Percentiles rank a stretch among this genome's conserved stretches.
Conservation (phyloP, 1,140 invertebrate genomes). For the Glomeris maerens region DNA sequence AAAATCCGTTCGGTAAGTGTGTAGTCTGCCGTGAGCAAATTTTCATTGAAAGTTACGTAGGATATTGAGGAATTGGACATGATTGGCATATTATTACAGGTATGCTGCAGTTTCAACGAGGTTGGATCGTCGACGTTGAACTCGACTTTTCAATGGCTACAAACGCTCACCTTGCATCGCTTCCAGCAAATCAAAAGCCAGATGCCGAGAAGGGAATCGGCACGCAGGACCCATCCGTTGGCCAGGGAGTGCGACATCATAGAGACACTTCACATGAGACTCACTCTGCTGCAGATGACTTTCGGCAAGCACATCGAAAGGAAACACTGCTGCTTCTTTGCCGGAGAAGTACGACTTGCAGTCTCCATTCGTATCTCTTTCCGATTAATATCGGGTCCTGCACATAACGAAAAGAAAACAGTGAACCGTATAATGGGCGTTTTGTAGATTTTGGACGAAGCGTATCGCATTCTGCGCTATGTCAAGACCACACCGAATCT, state of each 20-base stretch:
- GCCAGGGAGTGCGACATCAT: conserved; percentile 77
- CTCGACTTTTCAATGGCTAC: conserved; percentile 60
- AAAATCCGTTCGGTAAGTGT: conserved; percentile 58
- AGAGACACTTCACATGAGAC: conserved; percentile 73
- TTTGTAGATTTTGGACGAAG: conserved; percentile 49
- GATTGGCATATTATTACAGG: conserved; percentile 37
- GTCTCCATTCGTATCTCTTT: too few relatives aligned
- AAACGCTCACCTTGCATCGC: conserved; percentile 58
- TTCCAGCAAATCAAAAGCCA: conserved; percentile 67
- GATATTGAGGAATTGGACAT: background rate
- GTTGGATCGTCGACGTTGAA: conserved; percentile 61
- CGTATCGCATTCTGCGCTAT: conserved; percentile 64
- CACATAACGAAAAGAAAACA: too few relatives aligned
- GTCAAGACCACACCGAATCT: conserved; percentile 59
- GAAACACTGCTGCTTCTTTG: conserved; percentile 77
- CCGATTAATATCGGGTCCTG: too few relatives aligned
- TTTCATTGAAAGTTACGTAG: background rate
- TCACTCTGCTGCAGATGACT: conserved; percentile 71
- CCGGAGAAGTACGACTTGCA: conserved; percentile 70
- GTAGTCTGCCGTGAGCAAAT: background rate
- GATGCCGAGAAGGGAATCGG: conserved; percentile 73
- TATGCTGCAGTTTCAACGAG: conserved; percentile 58
- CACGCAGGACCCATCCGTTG: conserved; percentile 62
- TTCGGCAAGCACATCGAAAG: conserved; percentile 82
- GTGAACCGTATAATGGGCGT: too few relatives aligned